Evolutionary conservation across 1,140 invertebrate genomes (phyloP).

Genomic region (Bombus polaris): DNA sequence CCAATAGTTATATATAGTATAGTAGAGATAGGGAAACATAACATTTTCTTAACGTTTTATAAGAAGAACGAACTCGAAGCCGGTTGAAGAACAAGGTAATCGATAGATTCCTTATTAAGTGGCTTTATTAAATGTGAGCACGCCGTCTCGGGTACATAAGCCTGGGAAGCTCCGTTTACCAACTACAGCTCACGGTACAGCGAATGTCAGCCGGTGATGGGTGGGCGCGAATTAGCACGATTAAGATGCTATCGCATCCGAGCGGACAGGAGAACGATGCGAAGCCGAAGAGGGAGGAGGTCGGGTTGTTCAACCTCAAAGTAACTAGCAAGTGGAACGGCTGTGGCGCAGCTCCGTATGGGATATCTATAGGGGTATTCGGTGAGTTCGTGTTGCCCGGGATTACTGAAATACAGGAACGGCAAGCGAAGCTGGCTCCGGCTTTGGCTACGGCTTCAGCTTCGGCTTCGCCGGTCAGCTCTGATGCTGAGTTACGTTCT

Average conservation of each 20-base stretch:
- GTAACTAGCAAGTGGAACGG: constrained; percentile 72
- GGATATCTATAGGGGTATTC: constrained; percentile 72
- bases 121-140: constrained; percentile 45
- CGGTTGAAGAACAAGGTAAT: background rate
- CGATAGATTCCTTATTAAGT: background rate
- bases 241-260: constrained; percentile 66
- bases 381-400: constrained; percentile 68
- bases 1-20: too few species aligned
- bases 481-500: constrained; percentile 79
- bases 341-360: constrained; percentile 51
- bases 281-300: constrained; percentile 23
- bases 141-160: constrained; percentile 18
- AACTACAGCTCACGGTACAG: constrained; percentile 41
- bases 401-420: constrained; percentile 74
- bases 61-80: background rate
- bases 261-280: constrained; percentile 54
- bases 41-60: background rate
- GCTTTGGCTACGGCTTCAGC: constrained; percentile 48
- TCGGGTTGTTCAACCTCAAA: constrained; percentile 63
- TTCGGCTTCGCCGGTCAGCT: constrained; percentile 56
- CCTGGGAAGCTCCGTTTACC: constrained; percentile 45
- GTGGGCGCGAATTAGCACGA: constrained; percentile 65
- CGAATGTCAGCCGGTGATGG: constrained; percentile 57
- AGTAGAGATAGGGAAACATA: background rate
- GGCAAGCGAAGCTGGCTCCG: constrained; percentile 42